Evolutionary conservation across 1,140 invertebrate genomes (phyloP).

Genomic region (Drosophila ficusphila): DNA sequence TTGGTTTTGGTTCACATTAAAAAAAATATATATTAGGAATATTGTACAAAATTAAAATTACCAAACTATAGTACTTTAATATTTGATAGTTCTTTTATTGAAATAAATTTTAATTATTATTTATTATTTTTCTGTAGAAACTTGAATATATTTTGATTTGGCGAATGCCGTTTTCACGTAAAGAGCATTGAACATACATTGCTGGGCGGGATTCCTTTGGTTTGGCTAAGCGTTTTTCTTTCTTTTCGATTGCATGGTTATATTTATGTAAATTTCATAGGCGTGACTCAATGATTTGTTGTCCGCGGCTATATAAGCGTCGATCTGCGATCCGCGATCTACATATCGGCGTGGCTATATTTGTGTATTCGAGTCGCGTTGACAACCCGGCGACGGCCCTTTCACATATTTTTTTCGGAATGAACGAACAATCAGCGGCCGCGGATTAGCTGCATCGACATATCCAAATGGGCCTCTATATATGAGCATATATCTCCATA

Average conservation of each 20-base stretch:
- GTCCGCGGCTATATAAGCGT: slow-evolving; percentile 14
- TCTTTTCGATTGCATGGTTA: slow-evolving; percentile 27
- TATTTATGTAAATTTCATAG: slow-evolving; percentile 63
- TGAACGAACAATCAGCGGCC: slow-evolving; percentile 31
- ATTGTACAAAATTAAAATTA: not conserved
- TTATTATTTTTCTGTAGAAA: not conserved
- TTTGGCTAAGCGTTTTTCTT: slow-evolving; percentile 1
- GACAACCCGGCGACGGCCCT: slow-evolving; percentile 51
- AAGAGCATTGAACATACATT: not conserved
- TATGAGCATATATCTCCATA: slow-evolving; percentile 12
- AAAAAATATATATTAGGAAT: too few species aligned
- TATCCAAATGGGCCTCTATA: slow-evolving; percentile 3
- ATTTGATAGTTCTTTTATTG: not conserved
- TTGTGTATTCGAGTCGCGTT: slow-evolving; percentile 42
- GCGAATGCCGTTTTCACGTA: too few species aligned
- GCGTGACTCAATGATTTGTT: slow-evolving; percentile 65
- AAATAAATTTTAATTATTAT: too few species aligned
- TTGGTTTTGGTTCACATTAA: too few species aligned
- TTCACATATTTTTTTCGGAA: slow-evolving; percentile 45
- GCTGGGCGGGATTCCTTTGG: not conserved
- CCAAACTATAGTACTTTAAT: too few species aligned
- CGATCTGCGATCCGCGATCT: slow-evolving; percentile 23
- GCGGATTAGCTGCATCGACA: slow-evolving; percentile 66
- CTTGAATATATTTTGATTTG: not conserved
- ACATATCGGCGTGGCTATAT: slow-evolving; percentile 22